These are phyloP conservation scores for Erythrolamprus reginae DNA, from an alignment of 2,113 vertebrate genomes.

Conservation along the genomic window DNA sequence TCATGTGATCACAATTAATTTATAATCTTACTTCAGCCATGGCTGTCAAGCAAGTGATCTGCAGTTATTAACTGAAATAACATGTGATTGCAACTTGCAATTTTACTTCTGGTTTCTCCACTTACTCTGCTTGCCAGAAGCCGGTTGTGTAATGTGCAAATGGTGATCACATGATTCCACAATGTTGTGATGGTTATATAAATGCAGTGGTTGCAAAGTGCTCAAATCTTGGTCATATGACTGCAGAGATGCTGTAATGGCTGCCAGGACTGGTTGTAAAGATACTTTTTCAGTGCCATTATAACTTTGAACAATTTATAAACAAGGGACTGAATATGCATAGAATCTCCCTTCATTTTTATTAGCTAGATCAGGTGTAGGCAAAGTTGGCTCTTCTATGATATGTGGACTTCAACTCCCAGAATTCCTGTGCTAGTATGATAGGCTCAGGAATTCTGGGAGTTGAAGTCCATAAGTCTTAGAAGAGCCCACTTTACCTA, in stretches of 20 bases:
- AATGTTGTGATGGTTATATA: background rate
- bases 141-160: background rate
- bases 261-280: background rate
- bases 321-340: background rate
- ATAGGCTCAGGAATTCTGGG: no score
- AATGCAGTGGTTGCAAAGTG: background rate
- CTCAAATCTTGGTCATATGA: background rate
- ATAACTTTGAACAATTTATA: background rate
- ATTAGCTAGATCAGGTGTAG: background rate
- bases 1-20: background rate
- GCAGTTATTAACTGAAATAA: background rate
- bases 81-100: background rate
- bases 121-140: background rate
- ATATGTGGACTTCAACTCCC: no score
- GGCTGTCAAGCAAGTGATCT: background rate
- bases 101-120: background rate
- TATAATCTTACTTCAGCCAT: background rate
- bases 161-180: background rate
- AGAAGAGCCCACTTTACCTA: no score
- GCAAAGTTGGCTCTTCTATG: no score
- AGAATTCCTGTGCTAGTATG: no score
- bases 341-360: background rate
- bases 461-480: no score
- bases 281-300: background rate
- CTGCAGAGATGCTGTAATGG: background rate